Evolutionary conservation across 2,888 invertebrate species (phyloP).

Genomic region (Chalcis sispes): DNA sequence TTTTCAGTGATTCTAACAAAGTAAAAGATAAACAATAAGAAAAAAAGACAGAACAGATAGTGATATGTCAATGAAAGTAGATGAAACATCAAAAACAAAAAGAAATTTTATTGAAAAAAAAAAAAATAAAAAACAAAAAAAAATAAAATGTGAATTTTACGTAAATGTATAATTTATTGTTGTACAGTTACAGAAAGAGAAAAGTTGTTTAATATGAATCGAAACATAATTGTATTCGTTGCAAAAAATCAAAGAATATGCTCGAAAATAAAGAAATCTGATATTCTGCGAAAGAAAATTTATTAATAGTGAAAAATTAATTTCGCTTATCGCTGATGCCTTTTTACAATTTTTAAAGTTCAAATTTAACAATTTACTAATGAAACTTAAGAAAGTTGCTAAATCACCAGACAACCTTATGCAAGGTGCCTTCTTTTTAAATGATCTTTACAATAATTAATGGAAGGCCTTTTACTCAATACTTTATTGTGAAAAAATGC

Average conservation of each 20-base stretch:
- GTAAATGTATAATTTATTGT: constrained; percentile 55
- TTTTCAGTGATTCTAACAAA: constrained; percentile 20
- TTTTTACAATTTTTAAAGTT: constrained; percentile 52
- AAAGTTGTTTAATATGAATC: constrained; percentile 40
- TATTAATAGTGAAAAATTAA: constrained; percentile 44
- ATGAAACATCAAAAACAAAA: constrained; percentile 34
- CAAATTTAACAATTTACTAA: constrained; percentile 38
- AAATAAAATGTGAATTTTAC: constrained; percentile 49
- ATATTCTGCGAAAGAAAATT: constrained; percentile 28
- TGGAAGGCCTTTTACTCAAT: constrained; percentile 48
- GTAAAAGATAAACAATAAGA: constrained; percentile 31
- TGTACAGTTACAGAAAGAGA: constrained; percentile 47
- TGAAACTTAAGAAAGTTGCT: constrained; percentile 43
- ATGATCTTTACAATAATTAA: constrained; percentile 41
- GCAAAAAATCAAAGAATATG: constrained; percentile 24
- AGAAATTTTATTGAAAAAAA: constrained; percentile 53
- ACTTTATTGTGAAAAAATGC: constrained; percentile 32
- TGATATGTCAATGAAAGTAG: constrained; percentile 50
- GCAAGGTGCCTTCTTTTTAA: constrained; percentile 54
- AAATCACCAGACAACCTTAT: constrained; percentile 51
- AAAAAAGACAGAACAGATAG: constrained; percentile 30
- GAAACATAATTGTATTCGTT: constrained; percentile 38
- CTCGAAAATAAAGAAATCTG: constrained; percentile 33
- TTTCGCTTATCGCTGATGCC: constrained; percentile 55
- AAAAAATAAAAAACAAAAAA: constrained; percentile 50